Evolutionary conservation across 2,888 invertebrate genomes (phyloP), one percentile per base, ranked within the genome.

Genomic region (Archaeoteleia sp.): DNA sequence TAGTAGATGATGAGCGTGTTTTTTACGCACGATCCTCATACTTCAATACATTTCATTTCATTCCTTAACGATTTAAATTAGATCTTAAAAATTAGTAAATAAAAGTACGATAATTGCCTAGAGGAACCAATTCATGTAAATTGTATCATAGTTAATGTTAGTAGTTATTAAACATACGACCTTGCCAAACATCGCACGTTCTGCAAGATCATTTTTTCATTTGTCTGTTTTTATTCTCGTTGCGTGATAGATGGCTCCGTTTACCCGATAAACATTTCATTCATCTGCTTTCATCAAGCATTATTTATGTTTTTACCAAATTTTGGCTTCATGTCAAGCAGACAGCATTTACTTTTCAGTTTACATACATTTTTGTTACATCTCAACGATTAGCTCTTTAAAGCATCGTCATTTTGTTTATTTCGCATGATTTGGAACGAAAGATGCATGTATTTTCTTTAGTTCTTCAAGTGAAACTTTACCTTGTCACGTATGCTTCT

Each of bases 291-390:
- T 27, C 40, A 53, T 66, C 49, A 55, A 32, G 37, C 20, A 34
- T 14, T 29, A 10, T 43, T 17, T 13, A 10, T 9, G 4, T 15
- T 62, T 40, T 29, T 29, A 32, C 10, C 2, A 29, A 7, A n/a
- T 3, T n/a, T 29, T 5, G 6, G 30, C n/a, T 34, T 60, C 20
- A 40, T 58, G 27, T 27, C n/a, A 57, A 39, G 67, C 55, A 71
- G 72, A 73, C 80, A 79, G 78, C 80, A 65, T 68, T 76, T 75
- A 81, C 80, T 82, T 80, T 80, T 82, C 82, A 80, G 82, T 81
- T 81, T 74, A 37, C 34, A 48, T 30, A 46, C 10, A 51, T 15
- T 40, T 17, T 8, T 34, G 10, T 53, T 30, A 46, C 15, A 46
- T 30, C 20, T 14, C 10, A 45, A 10, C 29, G 8, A 9, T 40